phyloP scores from a whole-genome alignment of 2,113 vertebrate genomes.

The Mus pahari region DNA sequence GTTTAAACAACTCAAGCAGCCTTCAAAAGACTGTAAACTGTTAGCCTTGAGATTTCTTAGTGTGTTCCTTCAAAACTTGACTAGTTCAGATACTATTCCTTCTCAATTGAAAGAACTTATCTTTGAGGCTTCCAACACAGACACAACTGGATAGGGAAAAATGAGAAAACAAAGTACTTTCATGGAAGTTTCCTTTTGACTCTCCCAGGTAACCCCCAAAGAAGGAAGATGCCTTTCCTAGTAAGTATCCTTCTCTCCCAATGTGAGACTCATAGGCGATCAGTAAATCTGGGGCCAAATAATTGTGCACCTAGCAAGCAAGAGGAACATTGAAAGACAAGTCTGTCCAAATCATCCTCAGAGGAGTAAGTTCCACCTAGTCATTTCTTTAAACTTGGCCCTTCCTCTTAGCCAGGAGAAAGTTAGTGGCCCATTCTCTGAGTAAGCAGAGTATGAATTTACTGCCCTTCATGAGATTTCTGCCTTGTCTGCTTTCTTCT shows the following conservation, averaged over 20 bases:
- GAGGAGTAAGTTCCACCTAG: background rate
- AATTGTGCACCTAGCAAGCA: background rate
- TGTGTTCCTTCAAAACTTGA: background rate
- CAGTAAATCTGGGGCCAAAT: background rate
- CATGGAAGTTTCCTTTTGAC: background rate
- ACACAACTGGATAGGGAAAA: background rate
- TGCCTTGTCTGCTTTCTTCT: background rate
- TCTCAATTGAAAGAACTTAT: background rate
- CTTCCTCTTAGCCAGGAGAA: background rate
- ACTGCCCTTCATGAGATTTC: background rate
- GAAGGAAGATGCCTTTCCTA: background rate
- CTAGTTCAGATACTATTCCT: background rate
- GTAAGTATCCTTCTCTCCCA: too few relatives aligned
- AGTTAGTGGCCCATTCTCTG: background rate
- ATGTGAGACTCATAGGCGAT: too few relatives aligned
- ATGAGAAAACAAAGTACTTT: background rate
- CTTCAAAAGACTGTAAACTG: background rate
- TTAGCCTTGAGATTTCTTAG: background rate
- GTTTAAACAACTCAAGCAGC: background rate
- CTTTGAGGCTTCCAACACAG: background rate
- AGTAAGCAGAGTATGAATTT: background rate
- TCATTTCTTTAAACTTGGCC: background rate
- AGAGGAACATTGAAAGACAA: background rate
- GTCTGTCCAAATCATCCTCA: background rate
- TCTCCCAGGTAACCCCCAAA: background rate